These are phyloP conservation scores for Orestias chungarensis DNA, from an alignment of 2,797 vertebrate genomes.

Conservation along the genomic window DNA sequence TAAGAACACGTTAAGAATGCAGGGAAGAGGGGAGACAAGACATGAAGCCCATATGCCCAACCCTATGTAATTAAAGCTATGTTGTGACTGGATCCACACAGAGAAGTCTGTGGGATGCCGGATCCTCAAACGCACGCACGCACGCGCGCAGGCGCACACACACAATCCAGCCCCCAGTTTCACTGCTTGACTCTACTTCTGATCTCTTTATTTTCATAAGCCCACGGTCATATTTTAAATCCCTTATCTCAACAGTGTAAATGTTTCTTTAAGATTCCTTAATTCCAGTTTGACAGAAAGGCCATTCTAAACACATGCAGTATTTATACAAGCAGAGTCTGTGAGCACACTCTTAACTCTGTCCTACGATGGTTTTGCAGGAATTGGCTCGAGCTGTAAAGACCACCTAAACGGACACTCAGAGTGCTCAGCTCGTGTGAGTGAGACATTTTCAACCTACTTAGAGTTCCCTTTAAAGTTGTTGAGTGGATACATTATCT, in stretches of 20 bases:
- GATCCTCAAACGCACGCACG: constrained; percentile 46
- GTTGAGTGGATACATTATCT: constrained; percentile 1
- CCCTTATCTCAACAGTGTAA: constrained; percentile 11
- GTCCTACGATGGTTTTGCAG: constrained; percentile 28
- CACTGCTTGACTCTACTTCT: constrained; percentile 27
- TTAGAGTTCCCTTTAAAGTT: constrained; percentile 7
- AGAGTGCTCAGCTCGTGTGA: constrained; percentile 29
- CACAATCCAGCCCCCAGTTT: constrained; percentile 14
- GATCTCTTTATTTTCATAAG: constrained; percentile 37
- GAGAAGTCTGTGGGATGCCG: constrained; percentile 51
- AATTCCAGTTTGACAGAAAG: constrained; percentile 1
- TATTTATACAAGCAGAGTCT: constrained; percentile 49
- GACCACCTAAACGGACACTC: constrained; percentile 37
- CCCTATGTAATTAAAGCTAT: constrained; percentile 67
- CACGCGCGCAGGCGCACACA: constrained; percentile 22
- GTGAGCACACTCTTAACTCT: constrained; percentile 37
- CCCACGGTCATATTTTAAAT: constrained; percentile 21
- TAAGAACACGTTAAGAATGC: constrained; percentile 3
- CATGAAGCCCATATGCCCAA: constrained; percentile 49
- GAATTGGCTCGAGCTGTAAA: constrained; percentile 37
- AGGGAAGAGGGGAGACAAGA: constrained; percentile 46
- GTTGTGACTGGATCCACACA: constrained; percentile 67
- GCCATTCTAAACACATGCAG: constrained; percentile 4
- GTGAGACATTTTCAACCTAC: constrained; percentile 23
- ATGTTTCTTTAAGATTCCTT: constrained; percentile 19